Percentiles rank a stretch among this genome's conserved stretches.
Conservation (phyloP, 2,888 invertebrate genomes). For the Notodonta dromedarius region DNA sequence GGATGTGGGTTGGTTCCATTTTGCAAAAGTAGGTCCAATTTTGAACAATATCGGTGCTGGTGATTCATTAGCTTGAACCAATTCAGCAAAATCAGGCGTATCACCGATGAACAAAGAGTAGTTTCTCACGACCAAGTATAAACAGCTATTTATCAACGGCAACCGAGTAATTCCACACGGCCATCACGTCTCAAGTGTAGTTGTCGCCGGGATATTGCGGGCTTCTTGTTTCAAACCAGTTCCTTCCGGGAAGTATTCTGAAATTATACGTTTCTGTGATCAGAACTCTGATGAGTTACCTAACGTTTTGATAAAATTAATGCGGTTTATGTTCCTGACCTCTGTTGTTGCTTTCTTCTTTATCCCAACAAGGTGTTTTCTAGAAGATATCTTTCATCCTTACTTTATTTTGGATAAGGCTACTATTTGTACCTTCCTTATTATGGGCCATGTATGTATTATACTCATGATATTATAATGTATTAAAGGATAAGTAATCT, state of each 20-base stretch:
- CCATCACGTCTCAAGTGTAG: constrained; percentile 36
- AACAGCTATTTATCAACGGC: constrained; percentile 28
- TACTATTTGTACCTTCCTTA: too few species aligned
- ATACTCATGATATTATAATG: too few species aligned
- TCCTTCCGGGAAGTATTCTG: background rate
- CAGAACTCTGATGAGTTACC: background rate
- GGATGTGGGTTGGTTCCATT: too few species aligned
- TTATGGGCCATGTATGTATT: too few species aligned
- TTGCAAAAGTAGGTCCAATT: too few species aligned
- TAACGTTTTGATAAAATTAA: too few species aligned
- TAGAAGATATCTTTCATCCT: too few species aligned
- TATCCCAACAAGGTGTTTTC: too few species aligned
- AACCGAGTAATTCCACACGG: constrained; percentile 42
- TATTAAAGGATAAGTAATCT: too few species aligned
- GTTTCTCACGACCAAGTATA: constrained; percentile 18
- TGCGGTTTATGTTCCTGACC: too few species aligned
- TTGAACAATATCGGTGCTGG: background rate
- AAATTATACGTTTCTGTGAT: background rate
- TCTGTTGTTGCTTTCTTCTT: too few species aligned
- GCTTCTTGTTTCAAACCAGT: constrained; percentile 11
- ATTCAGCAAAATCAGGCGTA: constrained; percentile 17
- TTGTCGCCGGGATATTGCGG: constrained; percentile 45
- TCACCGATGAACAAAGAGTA: constrained; percentile 33
- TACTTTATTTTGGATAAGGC: too few species aligned
- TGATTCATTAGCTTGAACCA: background rate